phyloP scores from a whole-genome alignment of 1,140 invertebrate species.

The Leptestheria dahalacensis region DNA sequence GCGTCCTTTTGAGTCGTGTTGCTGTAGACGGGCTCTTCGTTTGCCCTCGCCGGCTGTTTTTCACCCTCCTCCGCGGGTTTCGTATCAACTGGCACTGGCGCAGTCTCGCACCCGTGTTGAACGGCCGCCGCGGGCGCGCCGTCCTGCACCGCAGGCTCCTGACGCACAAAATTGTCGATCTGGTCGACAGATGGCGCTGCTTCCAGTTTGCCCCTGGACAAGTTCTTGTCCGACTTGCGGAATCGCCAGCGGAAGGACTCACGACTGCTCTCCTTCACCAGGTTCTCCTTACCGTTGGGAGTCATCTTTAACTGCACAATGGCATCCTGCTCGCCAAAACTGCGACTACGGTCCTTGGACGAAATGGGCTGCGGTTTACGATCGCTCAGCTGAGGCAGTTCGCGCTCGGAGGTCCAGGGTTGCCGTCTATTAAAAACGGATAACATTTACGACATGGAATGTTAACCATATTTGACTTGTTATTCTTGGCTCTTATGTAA shows the following conservation, averaged over 20 bases:
- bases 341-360: slow-evolving; percentile 22
- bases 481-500: neutral
- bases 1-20: neutral
- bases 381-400: neutral
- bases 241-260: slow-evolving; percentile 11
- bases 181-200: neutral
- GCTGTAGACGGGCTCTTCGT: slow-evolving; percentile 3
- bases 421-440: neutral
- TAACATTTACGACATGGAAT: too few species aligned
- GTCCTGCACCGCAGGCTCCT: neutral
- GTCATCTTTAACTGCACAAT: neutral
- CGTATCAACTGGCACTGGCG: neutral
- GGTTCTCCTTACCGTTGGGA: neutral
- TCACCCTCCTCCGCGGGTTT: neutral
- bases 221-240: neutral
- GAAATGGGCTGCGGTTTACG: slow-evolving; percentile 16
- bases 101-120: neutral
- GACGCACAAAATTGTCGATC: neutral
- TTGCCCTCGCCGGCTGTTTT: neutral
- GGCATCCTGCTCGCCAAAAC: slow-evolving; percentile 15
- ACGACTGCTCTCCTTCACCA: neutral
- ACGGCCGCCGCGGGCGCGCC: too few species aligned
- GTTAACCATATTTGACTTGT: too few species aligned
- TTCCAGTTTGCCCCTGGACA: neutral
- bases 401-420: slow-evolving; percentile 16